Evolutionary conservation across 2,113 vertebrate species (phyloP), one percentile per base, ranked within the genome.

Genomic region (Verasper variegatus): DNA sequence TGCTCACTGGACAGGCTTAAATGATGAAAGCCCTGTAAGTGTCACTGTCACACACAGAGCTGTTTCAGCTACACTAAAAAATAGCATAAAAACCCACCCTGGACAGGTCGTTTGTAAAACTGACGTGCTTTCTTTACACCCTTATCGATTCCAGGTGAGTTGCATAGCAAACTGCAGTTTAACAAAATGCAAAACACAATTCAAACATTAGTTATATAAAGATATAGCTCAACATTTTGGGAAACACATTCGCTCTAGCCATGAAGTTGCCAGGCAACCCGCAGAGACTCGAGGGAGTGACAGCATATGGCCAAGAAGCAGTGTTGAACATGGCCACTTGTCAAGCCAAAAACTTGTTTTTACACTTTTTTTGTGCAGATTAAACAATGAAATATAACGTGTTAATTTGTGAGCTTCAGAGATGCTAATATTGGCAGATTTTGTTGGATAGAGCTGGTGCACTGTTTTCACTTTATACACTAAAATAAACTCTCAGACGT

Each of bases 11-110:
- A 68, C 60, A 64, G 54, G 47, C 27, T 57, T 75, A 57, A 42
- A 58, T 71, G 58, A 78, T 75, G 70, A 78, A 77, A 77, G 64
- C 66, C 35, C 8, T 27, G 5, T 18, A 37, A 68, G 74, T 75
- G 37, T 64, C 49, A 31, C 40, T 71, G 60, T 71, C 75, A 20
- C 56, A 27, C 3, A 26, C 47, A 49, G 35, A 42, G 40, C 40
- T 42, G 10, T 12, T 40, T 11, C 37, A 40, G 37, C 37, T 40
- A 3, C 40, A 42, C 40, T 42, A 42, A 12, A 42, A 42, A 13
- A 42, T 42, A 12, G 40, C 40, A 12, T 37, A 42, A 13, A 11
- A 42, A 13, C 17, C 4, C 47, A 49, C 0, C 4, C 47, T 5
- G 17, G 4, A 49, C 14, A 18, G 47, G 13, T 49, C 4, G 47